Base-by-base conservation (phyloP, 2,888 invertebrate genomes). In the Tryphoninae sp. region DNA sequence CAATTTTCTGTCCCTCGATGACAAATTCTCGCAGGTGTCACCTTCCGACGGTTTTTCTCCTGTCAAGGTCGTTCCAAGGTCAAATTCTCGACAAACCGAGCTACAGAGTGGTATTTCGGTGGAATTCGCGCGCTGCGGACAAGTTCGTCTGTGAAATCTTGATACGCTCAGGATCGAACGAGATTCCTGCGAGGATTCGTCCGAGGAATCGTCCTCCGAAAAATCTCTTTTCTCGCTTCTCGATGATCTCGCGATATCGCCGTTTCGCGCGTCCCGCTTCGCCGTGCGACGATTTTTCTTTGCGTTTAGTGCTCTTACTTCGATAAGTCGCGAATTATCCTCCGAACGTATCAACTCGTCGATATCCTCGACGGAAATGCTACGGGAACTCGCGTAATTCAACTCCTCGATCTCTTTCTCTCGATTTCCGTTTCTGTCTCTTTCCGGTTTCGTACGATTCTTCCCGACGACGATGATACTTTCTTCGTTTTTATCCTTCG, bases 341-440 rank as follows among this genome's bases (percentile, higher is more conserved):
- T 89, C 88, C 7, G 88, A 87, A 49, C 87, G 85, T n/a, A 89
- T 89, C 42, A 89, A 64, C n/a, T 89, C 89, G 55, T 89, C 89
- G 2, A 89, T 86, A 83, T 89, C 89, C 80, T 89, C 89, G 23
- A 89, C 82, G 1, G 89, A 89, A 3, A 89, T 85, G 80, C 89
- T 89, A 33, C 85, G 81, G 0, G 88, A 88, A 64, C 86, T 85
- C 9, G 87, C 78, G 42, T 33, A 22, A 13, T 59, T 22, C 59
- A 13, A 59, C 16, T 22, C 59, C 0, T 11, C 11, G 11, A 9
- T 23, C 3, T 51, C 8, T 8, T 40, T 19, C 19, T n/a, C 13
- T 0, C 11, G 22, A 45, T 2, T 51, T 16, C 33, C 33, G 6
- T 19, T 76, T 59, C 7, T 68, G 19, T 40, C 61, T 49, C 51